Evolutionary conservation across 2,797 vertebrate genomes (phyloP).

Genomic region (Microchirus variegatus): DNA sequence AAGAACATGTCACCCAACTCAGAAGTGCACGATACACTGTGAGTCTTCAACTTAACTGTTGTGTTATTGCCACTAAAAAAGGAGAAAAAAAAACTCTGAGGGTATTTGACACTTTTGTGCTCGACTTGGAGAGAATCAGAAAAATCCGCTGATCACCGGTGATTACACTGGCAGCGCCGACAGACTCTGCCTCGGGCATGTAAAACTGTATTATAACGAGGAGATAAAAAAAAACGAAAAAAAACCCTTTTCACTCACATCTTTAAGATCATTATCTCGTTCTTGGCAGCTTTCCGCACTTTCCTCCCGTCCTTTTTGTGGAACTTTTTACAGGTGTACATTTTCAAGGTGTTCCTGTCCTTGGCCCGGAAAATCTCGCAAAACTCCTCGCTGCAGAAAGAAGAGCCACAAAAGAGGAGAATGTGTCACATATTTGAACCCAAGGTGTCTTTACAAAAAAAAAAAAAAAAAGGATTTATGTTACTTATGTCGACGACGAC

Average conservation of each 20-base stretch:
- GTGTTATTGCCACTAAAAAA: neutral
- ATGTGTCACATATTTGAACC: neutral
- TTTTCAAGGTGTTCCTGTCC: conserved; percentile 93
- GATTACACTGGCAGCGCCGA: conserved; percentile 1
- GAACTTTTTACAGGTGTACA: conserved; percentile 99
- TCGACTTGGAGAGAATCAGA: neutral
- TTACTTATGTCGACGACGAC: no score
- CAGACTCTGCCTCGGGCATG: neutral
- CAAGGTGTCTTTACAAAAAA: neutral
- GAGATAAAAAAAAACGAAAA: no score
- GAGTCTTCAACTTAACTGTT: neutral
- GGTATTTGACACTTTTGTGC: conserved; percentile 11
- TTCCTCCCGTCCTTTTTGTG: conserved; percentile 97
- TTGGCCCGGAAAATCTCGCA: conserved; percentile 99
- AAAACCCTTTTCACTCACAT: conserved; percentile 90
- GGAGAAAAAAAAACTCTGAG: conserved; percentile 1
- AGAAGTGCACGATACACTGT: neutral
- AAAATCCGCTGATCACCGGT: conserved; percentile 18
- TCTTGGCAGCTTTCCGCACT: conserved; percentile 97
- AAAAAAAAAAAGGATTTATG: no score
- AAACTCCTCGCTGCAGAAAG: conserved; percentile 94
- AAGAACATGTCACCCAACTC: no score
- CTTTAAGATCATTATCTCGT: conserved; percentile 97
- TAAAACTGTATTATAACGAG: neutral
- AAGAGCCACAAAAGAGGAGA: conserved; percentile 10